These are phyloP conservation scores for Drosophila vallismaia DNA, from an alignment of 2,888 invertebrate species.

Conservation along the genomic window DNA sequence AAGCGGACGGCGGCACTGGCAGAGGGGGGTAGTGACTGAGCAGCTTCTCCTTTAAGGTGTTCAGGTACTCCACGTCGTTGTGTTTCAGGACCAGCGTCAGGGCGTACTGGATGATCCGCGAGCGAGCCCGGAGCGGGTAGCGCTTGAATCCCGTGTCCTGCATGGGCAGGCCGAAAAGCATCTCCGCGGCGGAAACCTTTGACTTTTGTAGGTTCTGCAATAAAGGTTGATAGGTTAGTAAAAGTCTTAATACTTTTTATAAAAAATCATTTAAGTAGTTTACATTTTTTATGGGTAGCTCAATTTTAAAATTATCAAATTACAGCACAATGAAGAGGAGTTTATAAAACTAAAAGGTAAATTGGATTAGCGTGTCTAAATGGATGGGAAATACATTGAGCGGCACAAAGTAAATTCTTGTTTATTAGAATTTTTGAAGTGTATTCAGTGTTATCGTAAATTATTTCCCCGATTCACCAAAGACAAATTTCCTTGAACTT, in stretches of 20 bases:
- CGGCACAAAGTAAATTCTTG: neutral
- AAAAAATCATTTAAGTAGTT: no score
- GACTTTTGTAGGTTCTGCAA: slow-evolving; percentile 91
- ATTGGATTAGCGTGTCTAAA: neutral
- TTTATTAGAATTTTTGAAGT: neutral
- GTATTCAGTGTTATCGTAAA: slow-evolving; percentile 1
- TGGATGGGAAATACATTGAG: neutral
- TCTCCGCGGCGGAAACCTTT: slow-evolving; percentile 93
- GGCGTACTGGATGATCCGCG: slow-evolving; percentile 94
- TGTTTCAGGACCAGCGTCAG: slow-evolving; percentile 93
- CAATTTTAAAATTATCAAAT: no score
- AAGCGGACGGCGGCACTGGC: slow-evolving; percentile 37
- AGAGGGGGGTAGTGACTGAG: slow-evolving; percentile 89
- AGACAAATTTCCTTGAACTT: slow-evolving; percentile 21
- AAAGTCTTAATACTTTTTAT: no score
- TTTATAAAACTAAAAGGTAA: no score
- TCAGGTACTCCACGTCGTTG: slow-evolving; percentile 91
- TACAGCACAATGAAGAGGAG: no score
- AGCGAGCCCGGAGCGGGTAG: slow-evolving; percentile 92
- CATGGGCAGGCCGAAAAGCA: slow-evolving; percentile 96
- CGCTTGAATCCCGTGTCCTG: slow-evolving; percentile 95
- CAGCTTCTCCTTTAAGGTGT: slow-evolving; percentile 89
- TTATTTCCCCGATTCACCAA: slow-evolving; percentile 1
- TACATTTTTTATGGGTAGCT: no score
- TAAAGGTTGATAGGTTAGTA: neutral